Evolutionary conservation across 2,113 vertebrate genomes (phyloP).

Genomic region (Chaetura pelagica): DNA sequence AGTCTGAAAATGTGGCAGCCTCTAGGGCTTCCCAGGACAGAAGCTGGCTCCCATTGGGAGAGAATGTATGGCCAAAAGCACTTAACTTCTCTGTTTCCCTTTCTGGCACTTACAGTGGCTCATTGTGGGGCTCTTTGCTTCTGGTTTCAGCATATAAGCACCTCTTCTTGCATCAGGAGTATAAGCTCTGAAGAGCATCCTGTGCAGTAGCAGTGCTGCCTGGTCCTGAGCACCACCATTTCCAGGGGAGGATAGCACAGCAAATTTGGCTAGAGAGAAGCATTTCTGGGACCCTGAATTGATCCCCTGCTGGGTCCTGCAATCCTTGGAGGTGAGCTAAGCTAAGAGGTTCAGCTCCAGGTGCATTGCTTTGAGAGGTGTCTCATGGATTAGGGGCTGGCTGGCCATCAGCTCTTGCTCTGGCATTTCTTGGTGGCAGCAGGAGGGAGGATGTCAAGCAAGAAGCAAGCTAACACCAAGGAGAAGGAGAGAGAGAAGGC

Average conservation of each 20-base stretch:
- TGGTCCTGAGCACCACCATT: not conserved
- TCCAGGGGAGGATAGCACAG: not conserved
- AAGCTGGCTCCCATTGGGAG: accelerated
- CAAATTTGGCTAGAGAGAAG: not conserved
- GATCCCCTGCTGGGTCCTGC: not conserved
- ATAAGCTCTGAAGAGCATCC: accelerated
- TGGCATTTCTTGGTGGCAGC: not conserved
- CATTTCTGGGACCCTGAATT: accelerated
- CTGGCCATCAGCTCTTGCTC: too few relatives aligned
- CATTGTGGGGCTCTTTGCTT: accelerated
- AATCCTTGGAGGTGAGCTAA: too few relatives aligned
- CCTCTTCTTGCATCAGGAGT: not conserved
- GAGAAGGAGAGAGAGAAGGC: not conserved
- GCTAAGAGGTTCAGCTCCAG: not conserved
- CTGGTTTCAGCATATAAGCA: not conserved
- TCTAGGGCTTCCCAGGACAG: not conserved
- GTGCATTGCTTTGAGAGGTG: accelerated
- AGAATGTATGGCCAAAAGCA: accelerated
- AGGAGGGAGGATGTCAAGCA: not conserved
- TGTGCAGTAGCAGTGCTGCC: accelerated
- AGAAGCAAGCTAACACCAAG: not conserved
- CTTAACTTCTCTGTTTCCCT: accelerated
- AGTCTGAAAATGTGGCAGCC: not conserved
- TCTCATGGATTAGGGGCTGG: not conserved
- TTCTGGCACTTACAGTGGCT: not conserved